These are phyloP conservation scores for Erpornis zantholeuca DNA, from an alignment of 2,113 vertebrate species.

Conservation along the genomic window DNA sequence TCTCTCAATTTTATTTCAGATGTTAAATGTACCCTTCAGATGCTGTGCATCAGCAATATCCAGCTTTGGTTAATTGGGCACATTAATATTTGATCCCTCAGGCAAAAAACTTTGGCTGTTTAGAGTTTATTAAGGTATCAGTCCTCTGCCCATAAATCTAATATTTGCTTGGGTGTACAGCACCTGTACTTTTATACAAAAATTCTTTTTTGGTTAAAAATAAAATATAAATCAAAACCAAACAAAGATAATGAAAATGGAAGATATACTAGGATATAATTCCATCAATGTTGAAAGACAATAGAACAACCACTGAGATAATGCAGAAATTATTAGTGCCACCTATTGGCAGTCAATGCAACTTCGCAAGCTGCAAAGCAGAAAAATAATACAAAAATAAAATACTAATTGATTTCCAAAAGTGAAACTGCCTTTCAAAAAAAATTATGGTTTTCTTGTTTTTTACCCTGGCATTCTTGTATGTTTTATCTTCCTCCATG, in stretches of 20 bases:
- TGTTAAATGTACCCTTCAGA: neutral
- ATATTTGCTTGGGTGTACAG: neutral
- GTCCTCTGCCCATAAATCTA: neutral
- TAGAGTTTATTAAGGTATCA: neutral
- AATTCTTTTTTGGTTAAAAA: neutral
- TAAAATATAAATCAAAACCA: neutral
- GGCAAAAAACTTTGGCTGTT: neutral
- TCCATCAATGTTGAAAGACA: neutral
- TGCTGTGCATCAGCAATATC: neutral
- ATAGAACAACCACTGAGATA: neutral
- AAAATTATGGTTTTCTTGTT: neutral
- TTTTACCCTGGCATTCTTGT: neutral
- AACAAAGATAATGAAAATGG: neutral
- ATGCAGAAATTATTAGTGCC: slow-evolving; percentile 53
- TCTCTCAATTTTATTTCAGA: neutral
- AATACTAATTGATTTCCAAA: neutral
- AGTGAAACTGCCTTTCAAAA: neutral
- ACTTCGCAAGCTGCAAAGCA: neutral
- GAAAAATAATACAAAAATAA: neutral
- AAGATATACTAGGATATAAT: neutral
- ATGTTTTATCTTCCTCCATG: neutral
- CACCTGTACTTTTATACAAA: neutral
- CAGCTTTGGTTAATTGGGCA: neutral
- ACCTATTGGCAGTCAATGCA: slow-evolving; percentile 40
- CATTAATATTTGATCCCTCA: neutral